Evolutionary conservation across 2,797 vertebrate species (phyloP).

Genomic region (Trachops cirrhosus): DNA sequence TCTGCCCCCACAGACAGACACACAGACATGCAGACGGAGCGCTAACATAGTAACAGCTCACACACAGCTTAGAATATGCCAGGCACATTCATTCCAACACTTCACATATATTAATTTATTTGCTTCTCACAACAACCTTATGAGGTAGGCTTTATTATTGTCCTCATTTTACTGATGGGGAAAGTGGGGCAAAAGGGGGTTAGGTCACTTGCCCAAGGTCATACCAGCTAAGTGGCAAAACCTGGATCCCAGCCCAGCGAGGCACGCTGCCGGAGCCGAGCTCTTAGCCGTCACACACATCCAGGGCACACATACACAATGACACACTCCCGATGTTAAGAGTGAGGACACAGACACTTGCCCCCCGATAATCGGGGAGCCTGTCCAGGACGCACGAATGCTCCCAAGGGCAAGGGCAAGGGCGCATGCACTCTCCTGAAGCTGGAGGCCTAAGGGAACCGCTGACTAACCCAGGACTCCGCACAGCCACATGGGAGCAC

Average conservation of each 20-base stretch:
- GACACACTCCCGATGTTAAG: background rate
- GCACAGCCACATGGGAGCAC: rapidly evolving
- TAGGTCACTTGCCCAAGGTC: background rate
- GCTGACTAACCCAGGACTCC: background rate
- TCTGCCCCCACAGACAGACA: background rate
- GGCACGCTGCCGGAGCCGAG: background rate
- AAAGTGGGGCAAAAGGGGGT: background rate
- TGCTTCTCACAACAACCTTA: background rate
- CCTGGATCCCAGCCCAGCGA: background rate
- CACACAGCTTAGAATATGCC: background rate
- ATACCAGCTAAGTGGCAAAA: background rate
- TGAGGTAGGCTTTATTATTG: background rate
- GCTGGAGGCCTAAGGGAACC: background rate
- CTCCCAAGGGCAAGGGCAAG: background rate
- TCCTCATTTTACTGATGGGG: background rate
- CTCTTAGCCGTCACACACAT: rapidly evolving
- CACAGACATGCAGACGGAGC: background rate
- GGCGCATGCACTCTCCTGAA: too few relatives aligned
- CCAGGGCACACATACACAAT: rapidly evolving
- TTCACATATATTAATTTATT: background rate
- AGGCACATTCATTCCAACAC: background rate
- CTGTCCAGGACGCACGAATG: background rate
- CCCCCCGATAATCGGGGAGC: background rate
- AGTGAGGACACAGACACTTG: rapidly evolving
- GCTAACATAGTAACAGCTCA: background rate